Conservation (phyloP, 1,140 invertebrate species). For the Cryptotermes secundus region DNA sequence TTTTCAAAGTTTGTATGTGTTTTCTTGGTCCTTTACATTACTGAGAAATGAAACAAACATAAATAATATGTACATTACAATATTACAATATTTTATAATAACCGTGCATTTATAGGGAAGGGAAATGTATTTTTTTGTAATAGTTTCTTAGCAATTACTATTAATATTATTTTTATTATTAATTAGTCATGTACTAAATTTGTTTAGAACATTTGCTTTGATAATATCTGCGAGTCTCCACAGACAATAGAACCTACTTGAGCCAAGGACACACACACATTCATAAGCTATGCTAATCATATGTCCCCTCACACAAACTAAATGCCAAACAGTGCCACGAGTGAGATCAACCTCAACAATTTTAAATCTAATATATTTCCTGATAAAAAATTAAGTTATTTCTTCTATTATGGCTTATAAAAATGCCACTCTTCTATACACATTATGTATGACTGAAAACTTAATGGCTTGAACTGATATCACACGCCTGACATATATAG, state of each 20-base stretch:
- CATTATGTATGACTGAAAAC: too few relatives aligned
- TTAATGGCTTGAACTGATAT: too few relatives aligned
- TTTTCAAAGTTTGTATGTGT: neutral
- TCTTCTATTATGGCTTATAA: too few relatives aligned
- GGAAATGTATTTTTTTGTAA: neutral
- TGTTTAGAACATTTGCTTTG: conserved; percentile 12
- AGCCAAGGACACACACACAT: neutral
- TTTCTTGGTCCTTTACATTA: neutral
- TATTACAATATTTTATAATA: neutral
- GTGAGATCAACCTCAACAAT: neutral
- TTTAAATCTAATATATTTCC: too few relatives aligned
- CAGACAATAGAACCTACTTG: conserved; percentile 9
- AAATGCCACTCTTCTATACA: too few relatives aligned
- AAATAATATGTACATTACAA: neutral
- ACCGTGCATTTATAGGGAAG: neutral
- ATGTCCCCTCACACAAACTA: neutral
- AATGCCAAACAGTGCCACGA: neutral
- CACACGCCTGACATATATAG: too few relatives aligned
- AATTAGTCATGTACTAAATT: conserved; percentile 4
- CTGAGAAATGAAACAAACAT: neutral
- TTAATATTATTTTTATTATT: neutral
- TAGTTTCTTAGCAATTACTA: neutral
- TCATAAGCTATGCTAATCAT: neutral
- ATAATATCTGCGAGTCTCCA: conserved; percentile 11
- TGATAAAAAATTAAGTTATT: too few relatives aligned